Base-by-base conservation (phyloP, 1,140 invertebrate species). In the Wasmannia auropunctata region DNA sequence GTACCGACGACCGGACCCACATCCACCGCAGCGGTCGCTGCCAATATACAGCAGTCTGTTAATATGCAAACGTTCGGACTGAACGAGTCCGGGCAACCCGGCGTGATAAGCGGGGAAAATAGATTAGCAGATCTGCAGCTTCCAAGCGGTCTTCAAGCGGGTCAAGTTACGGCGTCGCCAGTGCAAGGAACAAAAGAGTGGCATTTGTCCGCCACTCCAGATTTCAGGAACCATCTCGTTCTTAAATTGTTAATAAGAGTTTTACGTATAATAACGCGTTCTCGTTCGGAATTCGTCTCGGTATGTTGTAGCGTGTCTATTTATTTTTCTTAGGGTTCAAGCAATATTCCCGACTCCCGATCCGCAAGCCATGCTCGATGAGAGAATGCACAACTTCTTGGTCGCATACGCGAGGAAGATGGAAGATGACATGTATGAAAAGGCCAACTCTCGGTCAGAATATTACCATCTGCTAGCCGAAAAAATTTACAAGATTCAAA, bases 401-500 rank as follows among this genome's bases (percentile, higher is more conserved):
- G 98, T 99, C 4, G 98, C 98, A 0, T 99, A 99, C 95, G 99
- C 99, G 49, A 96, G 98, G 87, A 99, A 99, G 96, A 99, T 99
- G 1, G 99, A 99, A 95, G 98, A 98, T 80, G 99, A 99, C 92
- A 99, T 99, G 99, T 99, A 99, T 94, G 99, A 99, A 95, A 98
- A 98, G 96, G 99, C 99, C 0, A 99, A 99, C 92, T 99, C 98
- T 25, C 96, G 98, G 93, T 99, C 99, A 19, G 98, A 99, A 93
- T 99, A 99, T 95, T 99, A 99, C 95, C 99, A 99, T 94, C 94
- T 99, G 65, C 95, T 99, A 25, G 99, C 99, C 0, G 99, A 99
- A 93, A 99, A 99, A 94, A 99, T 99, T 88, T 99, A 99, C 93
- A 99, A 99, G 95, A 99, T 99, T 87, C 99, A 99, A 94, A 99